phyloP scores from a whole-genome alignment of 2,888 invertebrate genomes.

The Prosapia bicincta region DNA sequence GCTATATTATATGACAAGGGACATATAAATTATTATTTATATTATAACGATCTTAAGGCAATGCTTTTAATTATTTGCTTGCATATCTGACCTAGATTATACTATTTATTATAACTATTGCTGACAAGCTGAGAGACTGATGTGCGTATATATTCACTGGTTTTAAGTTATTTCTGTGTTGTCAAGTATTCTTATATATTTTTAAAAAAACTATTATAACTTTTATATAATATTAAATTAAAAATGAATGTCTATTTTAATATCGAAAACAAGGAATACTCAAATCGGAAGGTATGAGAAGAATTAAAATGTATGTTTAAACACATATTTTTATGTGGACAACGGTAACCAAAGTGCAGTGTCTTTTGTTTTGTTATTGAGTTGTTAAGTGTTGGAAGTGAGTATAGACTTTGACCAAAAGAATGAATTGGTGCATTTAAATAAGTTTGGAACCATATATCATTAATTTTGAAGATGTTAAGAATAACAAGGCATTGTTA shows the following conservation, averaged over 20 bases:
- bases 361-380: conserved; percentile 22
- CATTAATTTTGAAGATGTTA: no score
- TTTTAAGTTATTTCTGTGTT: neutral
- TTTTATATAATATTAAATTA: neutral
- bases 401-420: neutral
- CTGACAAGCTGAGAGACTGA: neutral
- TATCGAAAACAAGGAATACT: neutral
- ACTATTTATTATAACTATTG: neutral
- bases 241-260: neutral
- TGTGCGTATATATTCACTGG: neutral
- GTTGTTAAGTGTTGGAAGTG: neutral
- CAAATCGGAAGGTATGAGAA: neutral
- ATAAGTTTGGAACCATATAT: neutral
- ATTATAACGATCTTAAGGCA: neutral
- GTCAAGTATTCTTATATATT: neutral
- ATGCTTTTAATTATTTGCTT: neutral
- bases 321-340: neutral
- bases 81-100: neutral
- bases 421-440: neutral
- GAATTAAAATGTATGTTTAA: neutral
- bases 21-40: neutral
- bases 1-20: neutral
- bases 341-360: conserved; percentile 27
- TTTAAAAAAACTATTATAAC: neutral
- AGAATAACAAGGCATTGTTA: neutral